Percentiles rank a stretch among this genome's conserved stretches.
These are phyloP conservation scores for Euthynnus affinis DNA, from an alignment of 2,797 vertebrate genomes.

Conservation along the genomic window DNA sequence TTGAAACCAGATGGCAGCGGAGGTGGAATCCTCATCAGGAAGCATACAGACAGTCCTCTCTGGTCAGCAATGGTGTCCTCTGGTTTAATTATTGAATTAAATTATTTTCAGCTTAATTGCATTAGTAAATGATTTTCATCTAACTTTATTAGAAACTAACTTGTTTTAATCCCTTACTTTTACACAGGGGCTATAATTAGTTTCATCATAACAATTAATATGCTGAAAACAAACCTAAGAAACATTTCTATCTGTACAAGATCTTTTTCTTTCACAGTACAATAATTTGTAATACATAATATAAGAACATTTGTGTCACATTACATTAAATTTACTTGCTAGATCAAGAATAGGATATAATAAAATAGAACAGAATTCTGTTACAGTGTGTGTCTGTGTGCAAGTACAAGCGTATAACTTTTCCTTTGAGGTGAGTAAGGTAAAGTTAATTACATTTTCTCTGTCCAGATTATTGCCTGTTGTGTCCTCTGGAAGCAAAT, in stretches of 20 bases:
- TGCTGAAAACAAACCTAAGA: slow-evolving; percentile 33
- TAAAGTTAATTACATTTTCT: slow-evolving; percentile 14
- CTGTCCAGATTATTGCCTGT: slow-evolving; percentile 21
- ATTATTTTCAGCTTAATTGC: no score
- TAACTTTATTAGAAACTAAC: no score
- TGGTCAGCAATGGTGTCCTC: no score
- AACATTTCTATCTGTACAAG: slow-evolving; percentile 19
- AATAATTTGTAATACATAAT: slow-evolving; percentile 28
- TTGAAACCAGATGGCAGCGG: no score
- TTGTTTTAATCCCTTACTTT: no score
- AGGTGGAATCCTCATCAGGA: no score
- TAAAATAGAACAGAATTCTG: neutral
- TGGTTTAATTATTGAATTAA: no score
- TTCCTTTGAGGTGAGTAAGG: slow-evolving; percentile 27
- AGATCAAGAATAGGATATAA: neutral
- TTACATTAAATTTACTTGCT: slow-evolving; percentile 15
- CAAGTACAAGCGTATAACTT: neutral
- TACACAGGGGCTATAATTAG: no score
- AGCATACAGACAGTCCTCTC: no score
- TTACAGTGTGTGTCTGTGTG: neutral
- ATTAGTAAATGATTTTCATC: no score
- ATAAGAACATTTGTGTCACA: slow-evolving; percentile 32
- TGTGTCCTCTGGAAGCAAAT: slow-evolving; percentile 34
- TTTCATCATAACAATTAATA: slow-evolving; percentile 56
- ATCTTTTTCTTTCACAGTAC: slow-evolving; percentile 1